Evolutionary conservation across 1,140 invertebrate species (phyloP), one percentile per base, ranked within the genome.

Genomic region (Drosophila punjabiensis): DNA sequence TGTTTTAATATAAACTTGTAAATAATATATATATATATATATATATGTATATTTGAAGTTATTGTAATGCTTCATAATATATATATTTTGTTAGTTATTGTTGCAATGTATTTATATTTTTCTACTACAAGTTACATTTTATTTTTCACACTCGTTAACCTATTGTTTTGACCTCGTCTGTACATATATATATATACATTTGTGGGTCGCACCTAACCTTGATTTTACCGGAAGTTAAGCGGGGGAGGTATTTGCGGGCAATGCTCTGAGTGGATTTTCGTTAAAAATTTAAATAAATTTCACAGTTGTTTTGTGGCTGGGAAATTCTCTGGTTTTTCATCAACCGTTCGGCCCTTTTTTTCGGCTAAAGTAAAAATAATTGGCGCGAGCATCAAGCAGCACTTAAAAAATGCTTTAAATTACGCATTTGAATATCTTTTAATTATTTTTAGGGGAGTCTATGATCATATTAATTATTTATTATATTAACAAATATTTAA

Each of bases 231-330:
- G 43, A 39, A 32, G n/a, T 56, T 56, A 56, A 56, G 53, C 14
- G 53, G 8, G 8, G 33, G 18, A 13, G 14, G 5, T 6, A n/a
- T 8, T 56, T 24, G 33, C 33, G 8, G 37, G 35, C 24, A 33
- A 79, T 67, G 63, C 82, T 86, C 83, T 82, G 78, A 82, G 69
- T 79, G 82, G 69, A 82, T 87, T 79, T 86, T 71, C 76, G 76
- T 86, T 87, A 82, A 87, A 86, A 71, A 86, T 86, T 82, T 79
- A 85, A 66, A 76, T 65, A 32, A 56, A 45, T 50, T 39, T 50
- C 48, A 62, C 69, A 74, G 69, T 75, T 76, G 74, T 76, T 76
- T 59, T 76, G 73, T 48, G 71, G 74, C 62, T 53, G 47, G n/a
- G 16, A 45, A 45, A 37, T 73, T 74, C 68, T 30, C 52, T 39